Evolutionary conservation across 2,888 invertebrate genomes (phyloP), one percentile per base, ranked within the genome.

Genomic region (Coleophora deauratella): DNA sequence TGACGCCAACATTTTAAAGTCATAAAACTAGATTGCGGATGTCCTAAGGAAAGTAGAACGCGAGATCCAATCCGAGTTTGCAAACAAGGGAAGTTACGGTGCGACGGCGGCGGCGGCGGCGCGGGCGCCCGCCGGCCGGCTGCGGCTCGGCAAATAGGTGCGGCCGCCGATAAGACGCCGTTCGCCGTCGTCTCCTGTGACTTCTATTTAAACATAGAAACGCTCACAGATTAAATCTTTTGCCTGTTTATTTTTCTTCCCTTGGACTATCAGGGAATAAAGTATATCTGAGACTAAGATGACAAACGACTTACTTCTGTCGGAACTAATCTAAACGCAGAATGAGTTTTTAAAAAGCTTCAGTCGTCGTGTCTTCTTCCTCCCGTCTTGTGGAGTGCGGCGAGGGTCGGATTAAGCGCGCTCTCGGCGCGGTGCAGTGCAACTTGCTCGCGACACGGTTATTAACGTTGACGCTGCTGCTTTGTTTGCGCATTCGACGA

Each of bases 41-140:
- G 72, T 76, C 70, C 73, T 71, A 65, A 66, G 66, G 75, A 82
- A 81, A 82, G 78, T 80, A 73, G 81, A 75, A 67, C 80, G 74
- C 76, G 68, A 66, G 76, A 82, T 80, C 80, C 84, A 85, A 84
- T 85, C 84, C 70, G 69, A 84, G 80, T 85, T 82, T 73, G 80
- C 80, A 85, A 85, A 85, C 81, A 85, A 84, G 84, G 72, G 78
- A 80, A 80, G 81, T 85, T 81, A 77, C 66, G 71, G 66, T 21
- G 21, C 21, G 21, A 6, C 21, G 21, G 21, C 21, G 21, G 35
- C 42, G 42, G 37, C 27, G 33, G 33, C 31, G 62, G 67, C 60
- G 60, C 62, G 63, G 66, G 60, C 59, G 64, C 55, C 54, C 57
- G 32, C 9, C 35, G 27, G 30, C 11, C 61, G 65, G 54, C 59